Conservation (phyloP, 2,888 invertebrate species). For the Creontiades dilutus region DNA sequence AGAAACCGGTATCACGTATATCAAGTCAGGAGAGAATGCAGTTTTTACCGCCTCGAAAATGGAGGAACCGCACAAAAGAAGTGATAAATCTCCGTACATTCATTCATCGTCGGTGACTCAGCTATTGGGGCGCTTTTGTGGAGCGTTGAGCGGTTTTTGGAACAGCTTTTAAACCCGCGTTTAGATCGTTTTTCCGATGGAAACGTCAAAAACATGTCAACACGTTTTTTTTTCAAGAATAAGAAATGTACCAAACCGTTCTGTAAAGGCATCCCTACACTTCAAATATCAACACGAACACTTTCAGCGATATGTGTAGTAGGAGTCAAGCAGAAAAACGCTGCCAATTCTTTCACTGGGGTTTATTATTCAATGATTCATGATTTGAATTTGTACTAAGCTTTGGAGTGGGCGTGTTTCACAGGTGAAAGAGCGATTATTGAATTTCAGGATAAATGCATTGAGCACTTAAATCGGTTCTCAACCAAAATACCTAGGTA, state of each 20-base stretch:
- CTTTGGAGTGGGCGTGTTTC: too few species aligned
- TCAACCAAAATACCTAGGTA: too few species aligned
- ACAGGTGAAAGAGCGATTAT: too few species aligned
- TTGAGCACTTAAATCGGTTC: too few species aligned
- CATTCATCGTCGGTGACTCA: constrained; percentile 9
- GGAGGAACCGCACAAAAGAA: constrained; percentile 15
- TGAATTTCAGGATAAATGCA: too few species aligned
- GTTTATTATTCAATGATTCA: too few species aligned
- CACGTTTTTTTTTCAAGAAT: not conserved
- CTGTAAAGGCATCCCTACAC: too few species aligned
- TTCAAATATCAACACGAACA: too few species aligned
- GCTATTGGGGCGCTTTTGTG: constrained; percentile 15
- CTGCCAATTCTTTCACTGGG: too few species aligned
- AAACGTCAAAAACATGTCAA: not conserved
- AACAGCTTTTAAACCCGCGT: constrained; percentile 5
- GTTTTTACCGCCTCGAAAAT: constrained; percentile 13
- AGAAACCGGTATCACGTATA: not conserved
- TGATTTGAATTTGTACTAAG: too few species aligned
- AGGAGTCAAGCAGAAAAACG: too few species aligned
- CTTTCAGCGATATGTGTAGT: too few species aligned
- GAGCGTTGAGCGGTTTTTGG: not conserved
- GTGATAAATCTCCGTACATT: constrained; percentile 18
- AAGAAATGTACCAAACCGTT: not conserved
- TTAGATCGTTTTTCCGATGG: not conserved
- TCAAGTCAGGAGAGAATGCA: not conserved